A percentile compares a stretch with the other conserved stretches of the same genome.
Evolutionary conservation across 2,888 invertebrate species (phyloP).

Genomic region (Monochamus alternatus): DNA sequence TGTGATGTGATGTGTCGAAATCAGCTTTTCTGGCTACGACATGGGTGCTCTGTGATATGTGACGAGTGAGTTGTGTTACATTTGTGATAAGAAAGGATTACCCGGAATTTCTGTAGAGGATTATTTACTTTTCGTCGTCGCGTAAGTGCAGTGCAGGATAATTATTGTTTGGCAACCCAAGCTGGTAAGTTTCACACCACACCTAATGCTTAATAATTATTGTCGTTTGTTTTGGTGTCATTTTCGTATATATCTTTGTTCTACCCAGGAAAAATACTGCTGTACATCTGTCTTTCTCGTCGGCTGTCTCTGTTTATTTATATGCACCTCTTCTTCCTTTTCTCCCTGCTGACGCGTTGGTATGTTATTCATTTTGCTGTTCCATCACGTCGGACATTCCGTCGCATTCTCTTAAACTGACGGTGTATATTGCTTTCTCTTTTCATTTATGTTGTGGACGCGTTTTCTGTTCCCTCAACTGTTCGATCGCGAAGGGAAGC

Average conservation of each 20-base stretch:
- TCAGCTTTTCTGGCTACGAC: constrained; percentile 41
- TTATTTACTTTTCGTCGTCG: constrained; percentile 41
- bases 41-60: constrained; percentile 56
- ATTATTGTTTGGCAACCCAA: constrained; percentile 43
- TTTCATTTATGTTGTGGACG: constrained; percentile 42
- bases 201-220: constrained; percentile 5
- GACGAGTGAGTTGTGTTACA: constrained; percentile 55
- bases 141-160: constrained; percentile 45
- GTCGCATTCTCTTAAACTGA: constrained; percentile 50
- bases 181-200: constrained; percentile 47
- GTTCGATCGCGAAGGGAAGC: constrained; percentile 62
- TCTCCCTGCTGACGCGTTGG: constrained; percentile 54
- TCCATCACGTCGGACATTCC: constrained; percentile 48
- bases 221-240: constrained; percentile 41
- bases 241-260: constrained; percentile 52
- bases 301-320: constrained; percentile 42
- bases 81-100: constrained; percentile 47
- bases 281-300: constrained; percentile 44
- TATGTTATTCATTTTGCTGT: constrained; percentile 48
- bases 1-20: constrained; percentile 54
- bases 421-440: constrained; percentile 49
- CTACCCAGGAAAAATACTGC: constrained; percentile 44
- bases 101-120: constrained; percentile 41
- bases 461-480: constrained; percentile 38
- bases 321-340: constrained; percentile 34